Evolutionary conservation across 2,113 vertebrate species (phyloP).

Genomic region (Chrysemys picta): DNA sequence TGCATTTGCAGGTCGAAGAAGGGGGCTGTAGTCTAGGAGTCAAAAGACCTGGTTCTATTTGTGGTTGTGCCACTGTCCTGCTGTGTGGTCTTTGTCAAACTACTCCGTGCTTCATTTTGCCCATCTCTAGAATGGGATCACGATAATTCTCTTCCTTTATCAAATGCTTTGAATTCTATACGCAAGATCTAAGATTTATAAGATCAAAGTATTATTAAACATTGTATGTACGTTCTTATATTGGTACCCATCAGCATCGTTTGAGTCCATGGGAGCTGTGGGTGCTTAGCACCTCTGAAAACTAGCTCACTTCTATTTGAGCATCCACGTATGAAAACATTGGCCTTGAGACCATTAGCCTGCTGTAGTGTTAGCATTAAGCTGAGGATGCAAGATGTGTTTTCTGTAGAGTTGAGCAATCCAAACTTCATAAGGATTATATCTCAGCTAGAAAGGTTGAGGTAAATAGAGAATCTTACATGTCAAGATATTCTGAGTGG

Average conservation of each 20-base stretch:
- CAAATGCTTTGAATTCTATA: background rate
- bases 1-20: background rate
- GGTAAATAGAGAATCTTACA: background rate
- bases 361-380: background rate
- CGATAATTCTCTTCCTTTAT: background rate
- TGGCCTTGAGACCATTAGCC: background rate
- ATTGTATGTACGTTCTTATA: background rate
- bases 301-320: background rate
- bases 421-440: background rate
- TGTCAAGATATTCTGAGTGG: background rate
- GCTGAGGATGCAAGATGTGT: background rate
- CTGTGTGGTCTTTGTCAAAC: background rate
- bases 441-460: background rate
- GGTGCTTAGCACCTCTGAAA: background rate
- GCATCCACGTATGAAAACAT: background rate
- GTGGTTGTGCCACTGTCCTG: background rate
- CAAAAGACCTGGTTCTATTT: background rate
- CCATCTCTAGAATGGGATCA: background rate
- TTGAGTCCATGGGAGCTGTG: background rate
- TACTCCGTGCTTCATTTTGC: background rate
- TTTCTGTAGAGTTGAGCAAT: background rate
- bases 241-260: background rate
- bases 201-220: background rate
- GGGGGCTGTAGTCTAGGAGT: accelerated
- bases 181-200: background rate